Evolutionary conservation across 2,888 invertebrate genomes (phyloP).

Genomic region (Orthosia incerta): DNA sequence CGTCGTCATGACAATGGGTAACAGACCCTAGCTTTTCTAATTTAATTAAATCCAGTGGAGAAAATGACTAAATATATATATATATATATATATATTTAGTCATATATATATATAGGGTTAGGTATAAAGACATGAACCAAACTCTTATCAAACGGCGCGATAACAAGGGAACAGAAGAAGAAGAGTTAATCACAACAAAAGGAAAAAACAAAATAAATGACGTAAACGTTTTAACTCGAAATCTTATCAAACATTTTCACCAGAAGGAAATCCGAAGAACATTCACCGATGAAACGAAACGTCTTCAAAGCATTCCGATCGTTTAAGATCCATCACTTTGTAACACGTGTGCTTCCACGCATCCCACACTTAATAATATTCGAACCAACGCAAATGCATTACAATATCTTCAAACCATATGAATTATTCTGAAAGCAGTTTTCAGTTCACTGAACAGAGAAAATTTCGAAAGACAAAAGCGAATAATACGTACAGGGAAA

Average conservation of each 20-base stretch:
- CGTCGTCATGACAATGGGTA: too few species aligned
- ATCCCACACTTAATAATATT: conserved; percentile 22
- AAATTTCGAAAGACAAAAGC: conserved; percentile 48
- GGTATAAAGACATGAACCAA: background rate
- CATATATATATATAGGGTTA: too few species aligned
- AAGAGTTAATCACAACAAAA: background rate
- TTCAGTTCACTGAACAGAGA: conserved; percentile 44
- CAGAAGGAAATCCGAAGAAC: background rate
- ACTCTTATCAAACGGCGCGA: background rate
- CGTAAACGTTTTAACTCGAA: background rate
- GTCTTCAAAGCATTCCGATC: conserved; percentile 38
- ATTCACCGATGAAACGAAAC: conserved; percentile 20
- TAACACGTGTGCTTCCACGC: conserved; percentile 5
- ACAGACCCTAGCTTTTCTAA: too few species aligned
- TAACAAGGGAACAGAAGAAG: background rate
- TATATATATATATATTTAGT: too few species aligned
- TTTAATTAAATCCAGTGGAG: too few species aligned
- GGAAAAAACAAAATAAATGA: background rate
- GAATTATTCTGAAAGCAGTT: conserved; percentile 42
- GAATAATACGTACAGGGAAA: conserved; percentile 35
- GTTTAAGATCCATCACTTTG: conserved; percentile 34
- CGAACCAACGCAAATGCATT: conserved; percentile 45
- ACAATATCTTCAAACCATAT: conserved; percentile 48
- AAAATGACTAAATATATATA: too few species aligned
- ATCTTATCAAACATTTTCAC: background rate